phyloP scores from a whole-genome alignment of 2,888 invertebrate genomes.

The Hypselothyrea guttata region DNA sequence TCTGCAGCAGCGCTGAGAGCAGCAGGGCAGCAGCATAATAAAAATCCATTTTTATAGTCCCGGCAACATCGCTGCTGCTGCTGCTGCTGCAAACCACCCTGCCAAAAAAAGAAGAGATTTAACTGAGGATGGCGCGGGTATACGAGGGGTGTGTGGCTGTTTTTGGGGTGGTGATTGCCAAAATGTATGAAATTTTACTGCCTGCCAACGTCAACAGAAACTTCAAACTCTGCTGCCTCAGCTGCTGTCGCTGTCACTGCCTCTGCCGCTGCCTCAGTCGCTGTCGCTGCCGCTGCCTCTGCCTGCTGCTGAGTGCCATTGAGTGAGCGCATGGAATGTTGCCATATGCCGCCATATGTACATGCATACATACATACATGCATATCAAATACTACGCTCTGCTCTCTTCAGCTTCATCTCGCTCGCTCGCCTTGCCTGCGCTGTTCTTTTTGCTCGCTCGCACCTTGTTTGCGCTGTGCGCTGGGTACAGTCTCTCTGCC shows the following conservation, averaged over 20 bases:
- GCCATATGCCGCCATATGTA: constrained; percentile 77
- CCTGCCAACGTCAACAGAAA: constrained; percentile 65
- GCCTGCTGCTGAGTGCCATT: constrained; percentile 42
- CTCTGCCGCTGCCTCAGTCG: constrained; percentile 13
- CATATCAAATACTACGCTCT: constrained; percentile 39
- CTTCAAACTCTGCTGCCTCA: constrained; percentile 43
- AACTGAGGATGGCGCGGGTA: constrained; percentile 24
- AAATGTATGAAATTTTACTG: constrained; percentile 63
- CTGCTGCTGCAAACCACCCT: constrained; percentile 51
- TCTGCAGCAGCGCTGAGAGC: constrained; percentile 59
- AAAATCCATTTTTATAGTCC: constrained; percentile 77
- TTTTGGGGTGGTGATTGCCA: constrained; percentile 47
- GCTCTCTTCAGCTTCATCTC: constrained; percentile 19
- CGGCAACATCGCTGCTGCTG: constrained; percentile 48
- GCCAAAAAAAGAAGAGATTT: constrained; percentile 48
- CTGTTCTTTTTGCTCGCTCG: not conserved
- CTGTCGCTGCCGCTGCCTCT: constrained; percentile 23
- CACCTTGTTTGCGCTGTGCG: constrained; percentile 47
- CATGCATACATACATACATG: constrained; percentile 46
- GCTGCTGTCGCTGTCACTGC: constrained; percentile 6
- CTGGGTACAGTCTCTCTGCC: constrained; percentile 71
- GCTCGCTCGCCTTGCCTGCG: not conserved
- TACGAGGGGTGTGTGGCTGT: constrained; percentile 22
- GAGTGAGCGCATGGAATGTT: constrained; percentile 68
- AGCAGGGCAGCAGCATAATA: constrained; percentile 57